These are phyloP conservation scores for Tauraco erythrolophus DNA, from an alignment of 2,113 vertebrate species.

Conservation along the genomic window DNA sequence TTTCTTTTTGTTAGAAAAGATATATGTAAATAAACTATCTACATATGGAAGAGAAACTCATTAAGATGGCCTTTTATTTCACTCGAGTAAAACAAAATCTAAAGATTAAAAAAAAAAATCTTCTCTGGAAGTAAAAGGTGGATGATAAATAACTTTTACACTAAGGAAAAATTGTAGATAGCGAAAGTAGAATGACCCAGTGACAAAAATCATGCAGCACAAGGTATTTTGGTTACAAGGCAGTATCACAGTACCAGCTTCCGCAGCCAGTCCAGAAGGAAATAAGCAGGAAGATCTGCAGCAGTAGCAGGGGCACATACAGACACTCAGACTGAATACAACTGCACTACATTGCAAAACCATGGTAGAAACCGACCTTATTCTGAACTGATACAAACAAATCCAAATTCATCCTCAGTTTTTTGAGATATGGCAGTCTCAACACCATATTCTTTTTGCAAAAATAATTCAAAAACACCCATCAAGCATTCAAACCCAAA, in stretches of 20 bases:
- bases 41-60: neutral
- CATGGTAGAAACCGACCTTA: neutral
- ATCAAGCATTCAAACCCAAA: neutral
- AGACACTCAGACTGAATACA: neutral
- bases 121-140: neutral
- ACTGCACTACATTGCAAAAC: neutral
- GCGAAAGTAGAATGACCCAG: neutral
- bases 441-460: neutral
- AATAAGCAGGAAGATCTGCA: neutral
- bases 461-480: neutral
- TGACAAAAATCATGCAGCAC: neutral
- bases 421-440: neutral
- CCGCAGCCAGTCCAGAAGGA: neutral
- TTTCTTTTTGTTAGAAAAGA: neutral
- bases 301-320: rapidly evolving
- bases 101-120: neutral
- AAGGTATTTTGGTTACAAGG: neutral
- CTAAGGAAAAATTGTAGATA: neutral
- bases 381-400: neutral
- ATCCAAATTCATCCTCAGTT: neutral
- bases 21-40: too few relatives aligned
- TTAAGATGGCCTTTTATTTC: neutral
- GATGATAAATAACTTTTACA: neutral
- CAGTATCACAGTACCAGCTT: neutral
- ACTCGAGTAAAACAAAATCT: neutral